Evolutionary conservation across 2,888 invertebrate genomes (phyloP).

Genomic region (Sinhomidia bicolor): DNA sequence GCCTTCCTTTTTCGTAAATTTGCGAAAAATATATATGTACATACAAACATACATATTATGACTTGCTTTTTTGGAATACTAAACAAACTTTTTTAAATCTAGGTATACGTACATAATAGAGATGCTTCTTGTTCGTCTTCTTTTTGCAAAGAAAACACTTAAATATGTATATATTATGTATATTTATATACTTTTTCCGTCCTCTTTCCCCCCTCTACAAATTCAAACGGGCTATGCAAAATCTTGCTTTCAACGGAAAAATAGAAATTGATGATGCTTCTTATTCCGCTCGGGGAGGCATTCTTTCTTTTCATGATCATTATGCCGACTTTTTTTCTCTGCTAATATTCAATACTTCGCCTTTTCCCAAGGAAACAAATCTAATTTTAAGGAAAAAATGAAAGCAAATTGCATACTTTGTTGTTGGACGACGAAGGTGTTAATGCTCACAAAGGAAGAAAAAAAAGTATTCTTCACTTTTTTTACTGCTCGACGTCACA

Average conservation of each 20-base stretch:
- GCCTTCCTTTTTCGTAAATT: neutral
- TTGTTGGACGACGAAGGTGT: neutral
- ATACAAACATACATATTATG: neutral
- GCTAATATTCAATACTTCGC: neutral
- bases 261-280: neutral
- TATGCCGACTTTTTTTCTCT: neutral
- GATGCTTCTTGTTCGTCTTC: no score
- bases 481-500: no score
- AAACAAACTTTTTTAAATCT: no score
- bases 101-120: no score
- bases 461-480: no score
- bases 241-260: neutral
- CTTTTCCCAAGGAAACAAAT: neutral
- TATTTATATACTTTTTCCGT: neutral
- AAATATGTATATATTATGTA: no score
- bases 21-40: neutral
- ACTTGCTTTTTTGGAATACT: no score
- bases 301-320: neutral
- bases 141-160: no score
- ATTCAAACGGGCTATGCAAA: slow-evolving; percentile 1
- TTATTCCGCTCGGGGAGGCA: neutral
- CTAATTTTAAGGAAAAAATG: neutral
- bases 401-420: neutral
- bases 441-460: neutral
- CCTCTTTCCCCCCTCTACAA: neutral